Base-by-base conservation (phyloP, 2,888 invertebrate species). In the Tetragnatha montana region DNA sequence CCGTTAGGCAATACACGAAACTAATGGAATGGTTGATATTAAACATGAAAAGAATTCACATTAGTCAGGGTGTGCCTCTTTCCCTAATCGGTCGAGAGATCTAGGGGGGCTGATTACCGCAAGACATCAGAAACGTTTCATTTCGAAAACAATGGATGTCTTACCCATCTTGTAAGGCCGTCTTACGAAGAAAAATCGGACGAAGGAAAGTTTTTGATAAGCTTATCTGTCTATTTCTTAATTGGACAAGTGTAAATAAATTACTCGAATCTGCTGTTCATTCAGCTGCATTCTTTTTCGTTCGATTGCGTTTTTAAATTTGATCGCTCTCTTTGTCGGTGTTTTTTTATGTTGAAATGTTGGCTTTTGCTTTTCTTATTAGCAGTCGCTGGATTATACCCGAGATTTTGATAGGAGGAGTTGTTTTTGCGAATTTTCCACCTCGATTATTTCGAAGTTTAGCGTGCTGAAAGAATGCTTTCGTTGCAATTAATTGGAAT, bases 41-140 rank as follows among this genome's bases (percentile, higher is more conserved):
- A 60, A 35, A 73, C 69, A 81, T 87, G 70, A 76, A n/a, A 79
- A 81, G 87, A 87, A 81, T 76, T 87, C 81, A 35, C 87, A 87
- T 87, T 87, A 87, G 76, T 78, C 70, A 87, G 87, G 87, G 87
- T 76, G 87, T 87, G 87, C 81, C 87, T 76, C 49, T 81, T 75
- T 68, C 8, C 51, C 50, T 75, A 87, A 87, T 87, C 87, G 70
- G 35, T 35, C 51, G 50, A 35, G 69, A 87, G 81, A 87, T 87
- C 81, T 81, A 35, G 71, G 60, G 22, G 73, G 60, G 17, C 60
- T 81, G 81, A 81, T 81, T 81, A 81, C 73, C 21, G 6, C 47
- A 47, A 81, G 81, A 71, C 49, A 73, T 81, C 50, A 6, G 49
- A n/a, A 50, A 50, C 68, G 81, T 50, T 47, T 73, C 70, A 22